Percentiles rank a stretch among this genome's conserved stretches.
Conservation (phyloP, 2,888 invertebrate species). For the Emesis russula region DNA sequence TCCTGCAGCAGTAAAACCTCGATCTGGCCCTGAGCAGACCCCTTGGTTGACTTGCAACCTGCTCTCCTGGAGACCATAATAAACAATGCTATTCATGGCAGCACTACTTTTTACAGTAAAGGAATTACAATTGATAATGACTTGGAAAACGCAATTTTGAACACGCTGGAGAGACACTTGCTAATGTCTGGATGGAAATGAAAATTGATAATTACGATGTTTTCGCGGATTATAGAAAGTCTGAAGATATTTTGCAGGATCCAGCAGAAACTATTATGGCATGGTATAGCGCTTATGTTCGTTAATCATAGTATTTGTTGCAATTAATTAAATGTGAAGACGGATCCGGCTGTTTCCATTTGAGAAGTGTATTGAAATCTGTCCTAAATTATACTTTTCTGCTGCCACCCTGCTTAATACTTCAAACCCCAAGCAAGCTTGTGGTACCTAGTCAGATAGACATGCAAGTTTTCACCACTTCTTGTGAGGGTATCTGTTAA, state of each 20-base stretch:
- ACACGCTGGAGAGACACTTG: too few species aligned
- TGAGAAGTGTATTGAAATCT: slow-evolving; percentile 40
- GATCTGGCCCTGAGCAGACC: slow-evolving; percentile 33
- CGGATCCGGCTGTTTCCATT: too few species aligned
- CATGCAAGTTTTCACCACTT: slow-evolving; percentile 44
- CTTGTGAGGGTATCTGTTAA: neutral
- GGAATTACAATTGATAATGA: too few species aligned
- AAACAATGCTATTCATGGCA: slow-evolving; percentile 36
- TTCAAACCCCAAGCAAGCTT: slow-evolving; percentile 41
- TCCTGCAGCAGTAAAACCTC: slow-evolving; percentile 28
- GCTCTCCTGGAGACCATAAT: slow-evolving; percentile 35
- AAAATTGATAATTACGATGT: too few species aligned
- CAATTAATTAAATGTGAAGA: too few species aligned
- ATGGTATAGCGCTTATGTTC: too few species aligned
- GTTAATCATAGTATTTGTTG: too few species aligned
- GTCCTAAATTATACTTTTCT: slow-evolving; percentile 36
- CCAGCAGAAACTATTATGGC: too few species aligned
- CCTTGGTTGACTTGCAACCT: slow-evolving; percentile 22
- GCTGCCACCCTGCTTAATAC: slow-evolving; percentile 36
- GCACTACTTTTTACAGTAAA: slow-evolving; percentile 53
- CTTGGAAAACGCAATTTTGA: too few species aligned
- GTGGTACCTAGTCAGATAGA: slow-evolving; percentile 38
- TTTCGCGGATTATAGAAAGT: too few species aligned
- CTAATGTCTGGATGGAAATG: too few species aligned
- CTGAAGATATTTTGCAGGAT: too few species aligned